A percentile compares a stretch with the other conserved stretches of the same genome.
Evolutionary conservation across 2,888 invertebrate genomes (phyloP).

Genomic region (Nebria brevicollis): DNA sequence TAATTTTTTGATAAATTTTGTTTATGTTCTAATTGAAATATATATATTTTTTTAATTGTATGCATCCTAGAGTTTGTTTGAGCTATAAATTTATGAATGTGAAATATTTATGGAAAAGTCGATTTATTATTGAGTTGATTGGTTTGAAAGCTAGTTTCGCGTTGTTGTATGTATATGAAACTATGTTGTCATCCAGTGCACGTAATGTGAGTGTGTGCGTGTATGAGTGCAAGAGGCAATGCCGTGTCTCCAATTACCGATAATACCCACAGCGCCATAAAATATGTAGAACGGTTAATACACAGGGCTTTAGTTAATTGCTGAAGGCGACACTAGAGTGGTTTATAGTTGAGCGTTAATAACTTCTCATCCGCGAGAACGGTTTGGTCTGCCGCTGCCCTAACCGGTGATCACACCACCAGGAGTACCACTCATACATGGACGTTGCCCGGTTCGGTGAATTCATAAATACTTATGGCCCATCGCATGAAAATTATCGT

Average conservation of each 20-base stretch:
- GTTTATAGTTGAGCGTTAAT: slow-evolving; percentile 39
- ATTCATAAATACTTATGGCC: not conserved
- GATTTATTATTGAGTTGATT: not conserved
- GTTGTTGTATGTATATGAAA: not conserved
- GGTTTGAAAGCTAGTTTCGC: not conserved
- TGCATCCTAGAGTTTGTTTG: not conserved
- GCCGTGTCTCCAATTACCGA: slow-evolving; percentile 37
- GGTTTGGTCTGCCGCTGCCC: not conserved
- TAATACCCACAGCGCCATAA: slow-evolving; percentile 34
- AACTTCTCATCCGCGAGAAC: slow-evolving; percentile 33
- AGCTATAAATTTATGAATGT: not conserved
- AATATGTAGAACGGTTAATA: slow-evolving; percentile 44
- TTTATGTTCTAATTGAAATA: too few relatives aligned
- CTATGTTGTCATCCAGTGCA: not conserved
- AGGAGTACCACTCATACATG: not conserved
- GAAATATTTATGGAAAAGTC: not conserved
- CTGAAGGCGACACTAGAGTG: slow-evolving; percentile 25
- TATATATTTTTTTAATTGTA: too few relatives aligned
- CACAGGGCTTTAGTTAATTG: slow-evolving; percentile 41
- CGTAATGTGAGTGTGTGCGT: not conserved
- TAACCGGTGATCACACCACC: not conserved
- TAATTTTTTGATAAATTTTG: too few relatives aligned
- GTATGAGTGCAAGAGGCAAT: not conserved
- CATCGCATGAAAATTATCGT: not conserved
- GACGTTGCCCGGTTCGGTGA: not conserved